Conservation (phyloP, 1,140 invertebrate genomes). For the Ruditapes philippinarum region DNA sequence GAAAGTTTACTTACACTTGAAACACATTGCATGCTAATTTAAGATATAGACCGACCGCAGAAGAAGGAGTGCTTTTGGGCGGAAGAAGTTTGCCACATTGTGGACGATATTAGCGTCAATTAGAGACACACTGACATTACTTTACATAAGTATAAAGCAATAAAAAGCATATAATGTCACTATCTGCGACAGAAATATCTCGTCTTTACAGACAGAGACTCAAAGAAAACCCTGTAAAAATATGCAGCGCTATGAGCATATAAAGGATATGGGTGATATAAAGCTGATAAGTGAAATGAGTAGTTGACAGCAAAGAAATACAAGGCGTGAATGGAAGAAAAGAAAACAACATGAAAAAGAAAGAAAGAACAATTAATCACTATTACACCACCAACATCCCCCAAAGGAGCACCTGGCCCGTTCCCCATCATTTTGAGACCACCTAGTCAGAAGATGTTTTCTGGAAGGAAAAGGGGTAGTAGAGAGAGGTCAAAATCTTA, state of each 20-base stretch:
- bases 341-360: not conserved
- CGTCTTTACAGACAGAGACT: not conserved
- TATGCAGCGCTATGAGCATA: not conserved
- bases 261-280: not conserved
- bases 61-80: too few species aligned
- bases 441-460: not conserved
- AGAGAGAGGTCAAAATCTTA: not conserved
- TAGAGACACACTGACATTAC: too few species aligned
- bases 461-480: not conserved
- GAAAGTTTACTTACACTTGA: too few species aligned
- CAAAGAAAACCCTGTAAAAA: not conserved
- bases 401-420: not conserved
- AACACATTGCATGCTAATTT: too few species aligned
- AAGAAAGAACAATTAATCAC: not conserved
- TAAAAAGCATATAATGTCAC: too few species aligned
- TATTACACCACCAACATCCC: not conserved
- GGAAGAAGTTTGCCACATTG: too few species aligned
- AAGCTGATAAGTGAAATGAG: not conserved
- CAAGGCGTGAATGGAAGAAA: not conserved
- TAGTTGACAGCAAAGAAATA: not conserved
- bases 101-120: too few species aligned
- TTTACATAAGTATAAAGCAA: too few species aligned
- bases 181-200: not conserved
- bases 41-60: too few species aligned
- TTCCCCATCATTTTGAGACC: not conserved